A percentile compares a stretch with the other conserved stretches of the same genome.
These are phyloP conservation scores for Tachystola acroxantha DNA, from an alignment of 2,888 invertebrate genomes.

Conservation along the genomic window DNA sequence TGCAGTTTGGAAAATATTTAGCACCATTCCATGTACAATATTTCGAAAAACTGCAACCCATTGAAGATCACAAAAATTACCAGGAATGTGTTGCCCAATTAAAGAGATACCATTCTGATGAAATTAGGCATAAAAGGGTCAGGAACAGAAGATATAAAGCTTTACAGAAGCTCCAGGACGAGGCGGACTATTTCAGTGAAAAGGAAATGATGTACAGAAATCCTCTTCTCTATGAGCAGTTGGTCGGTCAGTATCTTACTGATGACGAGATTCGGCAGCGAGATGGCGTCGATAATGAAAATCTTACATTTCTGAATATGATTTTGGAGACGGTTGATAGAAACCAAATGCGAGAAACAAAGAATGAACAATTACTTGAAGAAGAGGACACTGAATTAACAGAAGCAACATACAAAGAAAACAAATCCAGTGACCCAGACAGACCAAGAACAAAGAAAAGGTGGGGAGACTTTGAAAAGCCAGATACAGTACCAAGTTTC, in stretches of 20 bases:
- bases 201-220: conserved; percentile 95
- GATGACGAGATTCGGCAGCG: conserved; percentile 84
- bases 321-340: conserved; percentile 89
- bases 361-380: conserved; percentile 79
- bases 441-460: conserved; percentile 38
- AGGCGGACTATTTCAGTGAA: conserved; percentile 91
- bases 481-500: conserved; percentile 42
- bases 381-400: conserved; percentile 35
- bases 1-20: conserved; percentile 86
- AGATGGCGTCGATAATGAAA: conserved; percentile 77
- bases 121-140: conserved; percentile 71
- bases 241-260: conserved; percentile 91
- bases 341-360: conserved; percentile 80
- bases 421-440: conserved; percentile 29
- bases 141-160: conserved; percentile 92
- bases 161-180: conserved; percentile 83
- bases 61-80: conserved; percentile 65
- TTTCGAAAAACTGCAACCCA: conserved; percentile 71
- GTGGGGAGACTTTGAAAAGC: conserved; percentile 79
- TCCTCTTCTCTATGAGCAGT: conserved; percentile 92
- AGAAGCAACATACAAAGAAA: conserved; percentile 17
- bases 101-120: conserved; percentile 72
- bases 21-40: conserved; percentile 82
- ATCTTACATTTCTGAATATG: conserved; percentile 84
- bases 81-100: conserved; percentile 81